Evolutionary conservation across 2,113 vertebrate species (phyloP).

Genomic region (Clarias batrachus): DNA sequence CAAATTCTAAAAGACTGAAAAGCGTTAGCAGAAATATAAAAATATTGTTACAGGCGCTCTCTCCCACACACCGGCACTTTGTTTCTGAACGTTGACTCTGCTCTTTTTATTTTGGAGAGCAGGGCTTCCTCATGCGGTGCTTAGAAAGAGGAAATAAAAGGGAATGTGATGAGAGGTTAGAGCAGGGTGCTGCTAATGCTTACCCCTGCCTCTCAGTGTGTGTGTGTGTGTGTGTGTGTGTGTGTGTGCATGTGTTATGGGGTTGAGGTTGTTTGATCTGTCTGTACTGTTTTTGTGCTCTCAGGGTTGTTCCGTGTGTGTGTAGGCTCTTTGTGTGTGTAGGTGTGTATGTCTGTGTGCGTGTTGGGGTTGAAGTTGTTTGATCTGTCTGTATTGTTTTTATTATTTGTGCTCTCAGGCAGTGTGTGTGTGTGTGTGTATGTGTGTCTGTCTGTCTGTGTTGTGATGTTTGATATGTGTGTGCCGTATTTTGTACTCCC

Average conservation of each 20-base stretch:
- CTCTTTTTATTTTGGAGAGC: slow-evolving; percentile 54
- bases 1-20: slow-evolving; percentile 73
- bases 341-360: slow-evolving; percentile 17
- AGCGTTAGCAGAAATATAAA: slow-evolving; percentile 71
- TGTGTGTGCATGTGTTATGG: background rate
- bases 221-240: slow-evolving; percentile 20
- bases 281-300: no score
- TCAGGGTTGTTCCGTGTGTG: no score
- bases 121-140: slow-evolving; percentile 47
- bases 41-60: slow-evolving; percentile 68
- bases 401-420: background rate
- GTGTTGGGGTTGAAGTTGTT: background rate
- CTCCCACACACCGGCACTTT: slow-evolving; percentile 73
- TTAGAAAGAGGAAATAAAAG: slow-evolving; percentile 32
- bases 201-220: background rate
- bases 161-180: slow-evolving; percentile 24
- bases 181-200: slow-evolving; percentile 33
- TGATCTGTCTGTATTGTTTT: background rate
- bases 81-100: slow-evolving; percentile 75
- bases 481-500: background rate
- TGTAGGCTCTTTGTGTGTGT: background rate
- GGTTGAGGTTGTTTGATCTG: background rate
- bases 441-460: slow-evolving; percentile 11
- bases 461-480: no score
- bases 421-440: no score